Base-by-base conservation (phyloP, 1,140 invertebrate species). In the Drosophila mayri region DNA sequence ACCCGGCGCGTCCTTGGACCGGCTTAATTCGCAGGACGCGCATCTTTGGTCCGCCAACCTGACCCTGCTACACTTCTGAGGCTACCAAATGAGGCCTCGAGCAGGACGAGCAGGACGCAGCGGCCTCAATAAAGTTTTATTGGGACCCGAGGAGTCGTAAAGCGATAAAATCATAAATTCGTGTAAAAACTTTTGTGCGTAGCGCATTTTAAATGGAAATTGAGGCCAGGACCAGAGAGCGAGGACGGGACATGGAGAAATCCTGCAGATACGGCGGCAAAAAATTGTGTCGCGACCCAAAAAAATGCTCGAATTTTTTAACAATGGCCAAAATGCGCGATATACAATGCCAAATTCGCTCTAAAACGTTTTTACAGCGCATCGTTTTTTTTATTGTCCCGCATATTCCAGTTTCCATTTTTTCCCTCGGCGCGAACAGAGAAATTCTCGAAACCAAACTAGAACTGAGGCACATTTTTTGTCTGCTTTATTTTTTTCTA, bases 221-320 rank as follows among this genome's bases (percentile, higher is more conserved):
- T 81, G 81, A 62, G 81, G 30, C 65, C 76, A 59, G 49, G 64
- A 57, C 18, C 49, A 43, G 64, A 60, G 82, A 84, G 71, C 73
- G 73, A 64, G 80, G 47, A 44, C 59, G 40, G 41, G 38, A 50
- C 50, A 52, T 30, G 59, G 57, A 70, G 37, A 40, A 63, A 52
- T 49, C 22, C 63, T 38, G 22, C 52, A 40, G 52, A 44, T 30
- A 28, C 41, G 49, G 38, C 38, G 55, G 35, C 72, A 85, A 90
- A 86, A 90, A 90, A 91, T 86, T 90, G 68, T 72, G 74, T 70
- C 87, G 86, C 73, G 65, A 60, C 57, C 68, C 57, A 84, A 87
- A 91, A 84, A 91, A 87, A 83, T 87, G 82, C 82, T 90, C 87
- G 76, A 68, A 79, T 88, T 88, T 88, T 88, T 90, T 90, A 59